Percentiles rank a stretch among this genome's conserved stretches.
Conservation (phyloP, 2,888 invertebrate genomes). For the Autographa gamma region DNA sequence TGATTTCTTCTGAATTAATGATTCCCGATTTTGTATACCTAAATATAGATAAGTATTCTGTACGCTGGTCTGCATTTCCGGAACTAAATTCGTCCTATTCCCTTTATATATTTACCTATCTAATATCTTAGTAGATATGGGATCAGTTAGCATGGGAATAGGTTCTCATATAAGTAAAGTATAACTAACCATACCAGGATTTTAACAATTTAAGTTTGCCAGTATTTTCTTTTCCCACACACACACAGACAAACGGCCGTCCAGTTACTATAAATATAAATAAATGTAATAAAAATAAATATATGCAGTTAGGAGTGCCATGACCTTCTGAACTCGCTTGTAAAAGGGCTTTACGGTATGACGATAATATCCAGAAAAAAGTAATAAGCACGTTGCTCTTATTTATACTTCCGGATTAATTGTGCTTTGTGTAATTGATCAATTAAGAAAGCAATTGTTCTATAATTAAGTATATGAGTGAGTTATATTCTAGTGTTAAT, state of each 20-base stretch:
- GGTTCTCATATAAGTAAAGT: too few relatives aligned
- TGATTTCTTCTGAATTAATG: too few relatives aligned
- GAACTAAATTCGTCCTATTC: too few relatives aligned
- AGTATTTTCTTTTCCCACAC: not conserved
- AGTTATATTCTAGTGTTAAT: conserved; percentile 20
- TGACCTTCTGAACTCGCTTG: conserved; percentile 46
- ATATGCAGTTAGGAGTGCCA: conserved; percentile 34
- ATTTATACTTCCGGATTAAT: conserved; percentile 41
- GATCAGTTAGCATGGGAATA: too few relatives aligned
- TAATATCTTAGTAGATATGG: too few relatives aligned
- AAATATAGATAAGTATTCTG: too few relatives aligned
- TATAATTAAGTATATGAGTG: not conserved
- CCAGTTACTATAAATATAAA: conserved; percentile 2
- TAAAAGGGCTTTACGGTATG: conserved; percentile 37
- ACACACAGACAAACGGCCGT: not conserved
- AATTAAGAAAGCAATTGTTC: conserved; percentile 41
- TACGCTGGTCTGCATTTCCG: too few relatives aligned
- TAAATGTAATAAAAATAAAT: conserved; percentile 28
- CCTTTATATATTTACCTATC: too few relatives aligned
- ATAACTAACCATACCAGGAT: too few relatives aligned
- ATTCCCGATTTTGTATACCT: too few relatives aligned
- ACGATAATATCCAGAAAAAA: conserved; percentile 31
- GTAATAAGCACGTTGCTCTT: conserved; percentile 19
- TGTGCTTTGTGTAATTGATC: conserved; percentile 38
- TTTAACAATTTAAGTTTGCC: too few relatives aligned